A percentile compares a stretch with the other conserved stretches of the same genome.
Conservation (phyloP, 2,888 invertebrate genomes). For the Timandra comae region DNA sequence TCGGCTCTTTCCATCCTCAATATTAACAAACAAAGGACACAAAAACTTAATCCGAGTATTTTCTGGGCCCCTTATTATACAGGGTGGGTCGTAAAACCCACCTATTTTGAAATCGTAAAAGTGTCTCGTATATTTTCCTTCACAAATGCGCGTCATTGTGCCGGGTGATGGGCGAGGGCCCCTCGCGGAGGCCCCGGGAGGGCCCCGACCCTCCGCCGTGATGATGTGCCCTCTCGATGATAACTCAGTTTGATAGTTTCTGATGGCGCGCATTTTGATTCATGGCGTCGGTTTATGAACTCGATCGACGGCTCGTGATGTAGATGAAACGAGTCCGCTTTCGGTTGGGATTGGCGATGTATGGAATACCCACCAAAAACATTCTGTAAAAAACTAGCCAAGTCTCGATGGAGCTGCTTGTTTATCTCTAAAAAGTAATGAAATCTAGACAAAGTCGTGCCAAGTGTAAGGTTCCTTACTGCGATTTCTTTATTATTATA, state of each 20-base stretch:
- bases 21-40: conserved; percentile 27
- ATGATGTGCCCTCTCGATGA: background rate
- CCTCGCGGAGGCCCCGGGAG: conserved; percentile 3
- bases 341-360: too few species aligned
- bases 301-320: too few species aligned
- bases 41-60: conserved; percentile 21
- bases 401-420: too few species aligned
- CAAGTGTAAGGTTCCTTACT: too few species aligned
- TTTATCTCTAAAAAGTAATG: too few species aligned
- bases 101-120: conserved; percentile 70
- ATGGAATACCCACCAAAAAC: too few species aligned
- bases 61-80: conserved; percentile 61
- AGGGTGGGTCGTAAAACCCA: conserved; percentile 57
- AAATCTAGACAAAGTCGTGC: too few species aligned
- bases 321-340: too few species aligned
- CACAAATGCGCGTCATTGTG: conserved; percentile 66
- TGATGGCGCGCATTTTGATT: background rate
- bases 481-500: too few species aligned
- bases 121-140: conserved; percentile 65
- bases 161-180: conserved; percentile 39
- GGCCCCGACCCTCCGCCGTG: too few species aligned
- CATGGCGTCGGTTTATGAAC: too few species aligned
- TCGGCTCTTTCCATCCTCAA: conserved; percentile 15
- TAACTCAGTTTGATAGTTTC: background rate
- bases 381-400: too few species aligned